Evolutionary conservation across 2,113 vertebrate genomes (phyloP).

Genomic region (Megaceryle torquata): DNA sequence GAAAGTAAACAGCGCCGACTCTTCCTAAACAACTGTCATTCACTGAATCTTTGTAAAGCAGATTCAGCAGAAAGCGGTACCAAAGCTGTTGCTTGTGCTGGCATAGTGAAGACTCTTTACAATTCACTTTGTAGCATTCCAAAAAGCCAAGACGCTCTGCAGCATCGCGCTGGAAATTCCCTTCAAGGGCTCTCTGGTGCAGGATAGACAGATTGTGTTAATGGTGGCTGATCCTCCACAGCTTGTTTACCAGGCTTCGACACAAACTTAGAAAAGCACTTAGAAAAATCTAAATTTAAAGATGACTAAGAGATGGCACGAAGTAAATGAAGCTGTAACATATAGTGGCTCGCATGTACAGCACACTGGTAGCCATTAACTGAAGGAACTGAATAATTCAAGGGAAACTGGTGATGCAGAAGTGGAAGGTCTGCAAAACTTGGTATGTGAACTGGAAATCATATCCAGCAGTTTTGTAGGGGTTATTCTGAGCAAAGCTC

Average conservation of each 20-base stretch:
- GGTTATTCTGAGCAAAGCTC: neutral
- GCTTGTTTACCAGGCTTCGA: slow-evolving; percentile 21
- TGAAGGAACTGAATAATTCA: neutral
- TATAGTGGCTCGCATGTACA: neutral
- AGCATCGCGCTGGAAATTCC: neutral
- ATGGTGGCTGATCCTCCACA: slow-evolving; percentile 30
- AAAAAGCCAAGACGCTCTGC: neutral
- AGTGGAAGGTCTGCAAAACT: neutral
- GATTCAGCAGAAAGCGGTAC: neutral
- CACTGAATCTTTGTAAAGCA: neutral
- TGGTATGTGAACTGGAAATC: neutral
- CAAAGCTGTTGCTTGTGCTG: slow-evolving; percentile 20
- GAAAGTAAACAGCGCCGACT: neutral
- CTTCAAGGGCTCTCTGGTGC: neutral
- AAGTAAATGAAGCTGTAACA: neutral
- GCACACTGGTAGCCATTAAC: neutral
- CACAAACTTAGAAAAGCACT: neutral
- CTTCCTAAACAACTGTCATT: neutral
- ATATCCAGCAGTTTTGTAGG: neutral
- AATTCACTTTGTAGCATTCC: neutral
- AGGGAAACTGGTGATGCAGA: neutral
- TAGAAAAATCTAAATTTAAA: slow-evolving; percentile 5
- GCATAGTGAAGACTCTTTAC: neutral
- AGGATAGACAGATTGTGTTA: slow-evolving; percentile 49
- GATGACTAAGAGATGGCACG: neutral